Base-by-base conservation (phyloP, 2,888 invertebrate genomes). In the Xylophagus ater region DNA sequence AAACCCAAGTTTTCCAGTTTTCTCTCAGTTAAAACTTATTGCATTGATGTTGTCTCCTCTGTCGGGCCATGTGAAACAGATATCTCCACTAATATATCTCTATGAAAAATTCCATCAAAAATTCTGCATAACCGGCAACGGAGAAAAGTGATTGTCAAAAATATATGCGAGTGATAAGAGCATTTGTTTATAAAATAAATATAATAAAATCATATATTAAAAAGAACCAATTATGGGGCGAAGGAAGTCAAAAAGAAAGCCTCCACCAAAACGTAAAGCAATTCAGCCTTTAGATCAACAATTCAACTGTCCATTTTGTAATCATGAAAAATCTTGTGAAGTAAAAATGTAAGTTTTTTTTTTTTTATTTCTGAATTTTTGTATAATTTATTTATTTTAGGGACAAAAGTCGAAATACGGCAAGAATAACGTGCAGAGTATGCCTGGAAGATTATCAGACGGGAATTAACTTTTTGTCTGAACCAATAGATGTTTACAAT, bases 291-390 rank as follows among this genome's bases (percentile, higher is more conserved):
- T 98, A 38, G 96, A 97, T 60, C 83, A 84, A 41, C 88, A 92
- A 60, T 98, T 98, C 62, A 96, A 96, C 60, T 98, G 98, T 58
- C 97, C 97, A 9, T 98, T 98, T 69, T 98, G 98, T 64, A 98
- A 98, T 66, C 97, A 98, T 61, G 97, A 98, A 66, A 92, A 90
- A 56, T 93, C 94, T 1, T 98, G 98, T 64, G 97, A 98, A 72
- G 97, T 97, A 14, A 94, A 96, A 78, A 89, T 98, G 97, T 94
- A 71, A 72, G 80, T 71, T 49, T 41, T 31, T 37, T 33, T 35
- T 15, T 23, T 18, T 8, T 21, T 28, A 10, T 33, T 15, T 36
- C 19, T 21, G 24, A 17, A 17, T 23, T 26, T 10, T 4, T 25
- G 21, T 7, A 35, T 35, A 17, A 35, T 15, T 17, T 15, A 7